Evolutionary conservation across 2,888 invertebrate species (phyloP), one percentile per base, ranked within the genome.

Genomic region (Encarsia formosa): DNA sequence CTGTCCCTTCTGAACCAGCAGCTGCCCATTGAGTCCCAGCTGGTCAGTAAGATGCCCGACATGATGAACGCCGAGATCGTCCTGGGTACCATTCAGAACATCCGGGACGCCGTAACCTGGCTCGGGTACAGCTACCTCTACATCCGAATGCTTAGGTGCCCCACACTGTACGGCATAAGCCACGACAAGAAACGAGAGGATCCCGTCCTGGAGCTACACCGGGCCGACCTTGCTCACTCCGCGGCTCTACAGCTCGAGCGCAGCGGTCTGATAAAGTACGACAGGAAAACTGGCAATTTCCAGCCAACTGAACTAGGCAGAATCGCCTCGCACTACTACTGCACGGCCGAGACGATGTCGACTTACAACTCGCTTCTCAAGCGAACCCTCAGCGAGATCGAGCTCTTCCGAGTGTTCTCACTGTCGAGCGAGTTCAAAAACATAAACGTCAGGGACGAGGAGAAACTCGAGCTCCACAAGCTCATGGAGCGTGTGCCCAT

Each of bases 1-100:
- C 78, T 99, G 19, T 98, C 97, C 0, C 79, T 99, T 15, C 81
- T 99, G 59, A 99, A 99, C 77, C 98, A 99, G 72, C 99, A 99
- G 71, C 77, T 99, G 59, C 99, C 99, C 0, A 95, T 99, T 47
- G 99, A 99, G 75, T 95, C 95, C 0, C 99, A 99, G 77, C 79
- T 99, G 66, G 82, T 99, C 19, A 80, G 87, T 47, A 95, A 92
- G 73, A 77, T 99, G 67, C 88, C 98, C 0, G 99, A 99, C 71
- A 92, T 96, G 86, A 77, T 99, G 31, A 99, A 99, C 75, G 99
- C 99, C 0, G 99, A 99, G 78, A 84, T 98, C 22, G 98, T 99
- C 0, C 79, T 98, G 8, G 99, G 98, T 0, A 94, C 94, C 0
- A 87, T 99, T 43, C 88, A 89, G 75, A 92, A 87, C 70, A 84